Evolutionary conservation across 2,113 vertebrate genomes (phyloP).

Genomic region (Scomber japonicus): DNA sequence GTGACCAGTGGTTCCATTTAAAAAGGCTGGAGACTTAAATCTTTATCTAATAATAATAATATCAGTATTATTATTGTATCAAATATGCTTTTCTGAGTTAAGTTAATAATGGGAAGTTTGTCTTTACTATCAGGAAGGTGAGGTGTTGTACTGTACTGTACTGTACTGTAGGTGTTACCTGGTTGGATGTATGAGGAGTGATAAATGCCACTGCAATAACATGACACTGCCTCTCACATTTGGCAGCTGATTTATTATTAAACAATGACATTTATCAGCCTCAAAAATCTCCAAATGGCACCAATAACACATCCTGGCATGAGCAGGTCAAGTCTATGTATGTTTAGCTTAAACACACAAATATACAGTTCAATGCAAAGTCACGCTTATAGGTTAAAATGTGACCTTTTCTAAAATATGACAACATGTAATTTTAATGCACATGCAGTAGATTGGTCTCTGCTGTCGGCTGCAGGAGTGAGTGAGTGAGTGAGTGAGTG

Average conservation of each 20-base stretch:
- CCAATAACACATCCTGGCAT: background rate
- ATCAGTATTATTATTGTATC: background rate
- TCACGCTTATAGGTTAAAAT: too few species aligned
- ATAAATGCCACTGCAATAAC: conserved; percentile 4
- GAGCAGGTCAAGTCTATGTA: too few species aligned
- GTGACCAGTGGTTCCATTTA: too few species aligned
- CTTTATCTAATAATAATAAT: background rate
- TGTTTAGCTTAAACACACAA: background rate
- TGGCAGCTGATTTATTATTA: background rate
- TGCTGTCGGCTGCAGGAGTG: conserved; percentile 4
- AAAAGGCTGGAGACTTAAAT: background rate
- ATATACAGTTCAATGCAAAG: background rate
- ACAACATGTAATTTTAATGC: conserved; percentile 52
- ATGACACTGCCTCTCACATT: too few species aligned
- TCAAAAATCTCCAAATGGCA: background rate
- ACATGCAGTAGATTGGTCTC: conserved; percentile 3
- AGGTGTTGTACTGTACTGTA: too few species aligned
- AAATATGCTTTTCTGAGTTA: background rate
- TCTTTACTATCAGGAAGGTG: background rate
- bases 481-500: background rate
- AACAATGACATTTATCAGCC: too few species aligned
- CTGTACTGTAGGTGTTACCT: background rate
- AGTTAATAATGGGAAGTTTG: background rate
- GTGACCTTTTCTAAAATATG: conserved; percentile 29
- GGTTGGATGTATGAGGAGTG: background rate